Percentiles rank a stretch among this genome's conserved stretches.
Evolutionary conservation across 2,113 vertebrate species (phyloP).

Genomic region (Rhinopomastus cyanomelas): DNA sequence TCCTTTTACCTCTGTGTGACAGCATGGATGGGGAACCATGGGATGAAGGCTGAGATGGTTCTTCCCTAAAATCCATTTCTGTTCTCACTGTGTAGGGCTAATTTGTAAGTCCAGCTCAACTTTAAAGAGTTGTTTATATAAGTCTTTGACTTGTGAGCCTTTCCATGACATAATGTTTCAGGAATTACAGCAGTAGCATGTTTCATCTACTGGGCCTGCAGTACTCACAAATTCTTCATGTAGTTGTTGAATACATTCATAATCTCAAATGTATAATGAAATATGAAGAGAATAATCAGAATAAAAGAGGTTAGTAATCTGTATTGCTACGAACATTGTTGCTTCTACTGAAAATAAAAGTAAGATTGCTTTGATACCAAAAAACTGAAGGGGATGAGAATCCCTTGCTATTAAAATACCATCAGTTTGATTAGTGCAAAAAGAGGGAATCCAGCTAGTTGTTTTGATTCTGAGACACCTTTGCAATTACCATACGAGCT

Average conservation of each 20-base stretch:
- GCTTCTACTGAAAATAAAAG: neutral
- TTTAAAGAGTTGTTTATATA: neutral
- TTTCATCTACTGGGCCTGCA: neutral
- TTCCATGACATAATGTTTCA: neutral
- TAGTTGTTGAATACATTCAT: neutral
- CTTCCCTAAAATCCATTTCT: neutral
- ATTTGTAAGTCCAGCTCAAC: neutral
- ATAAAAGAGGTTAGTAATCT: neutral
- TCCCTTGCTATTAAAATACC: neutral
- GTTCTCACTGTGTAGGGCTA: neutral
- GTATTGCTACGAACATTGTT: neutral
- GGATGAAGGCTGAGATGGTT: neutral
- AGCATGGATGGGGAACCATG: neutral
- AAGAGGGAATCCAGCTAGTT: neutral
- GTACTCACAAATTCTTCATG: neutral
- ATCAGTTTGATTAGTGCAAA: neutral
- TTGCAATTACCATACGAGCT: neutral
- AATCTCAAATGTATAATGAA: neutral
- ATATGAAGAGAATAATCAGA: neutral
- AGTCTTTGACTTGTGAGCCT: neutral
- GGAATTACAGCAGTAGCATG: neutral
- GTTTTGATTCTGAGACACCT: neutral
- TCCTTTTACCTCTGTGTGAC: neutral
- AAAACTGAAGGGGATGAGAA: neutral
- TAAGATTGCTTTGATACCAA: neutral